Percentiles rank a stretch among this genome's conserved stretches.
Conservation (phyloP, 2,113 vertebrate genomes). For the Echinops telfairi region DNA sequence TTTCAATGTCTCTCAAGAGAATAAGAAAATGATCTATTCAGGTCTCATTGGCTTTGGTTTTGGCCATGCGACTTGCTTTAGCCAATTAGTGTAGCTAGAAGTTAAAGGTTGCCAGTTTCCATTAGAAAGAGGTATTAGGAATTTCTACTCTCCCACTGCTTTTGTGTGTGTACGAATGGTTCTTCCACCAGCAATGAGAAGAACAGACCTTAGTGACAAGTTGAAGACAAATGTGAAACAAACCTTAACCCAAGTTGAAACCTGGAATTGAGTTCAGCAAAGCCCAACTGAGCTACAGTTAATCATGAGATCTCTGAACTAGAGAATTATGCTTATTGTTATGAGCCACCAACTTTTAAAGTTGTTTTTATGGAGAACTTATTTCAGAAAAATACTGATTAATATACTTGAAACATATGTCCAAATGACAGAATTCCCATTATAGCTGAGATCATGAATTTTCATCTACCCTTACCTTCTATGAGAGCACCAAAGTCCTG, state of each 20-base stretch:
- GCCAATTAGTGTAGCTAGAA: conserved; percentile 35
- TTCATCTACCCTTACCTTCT: not conserved
- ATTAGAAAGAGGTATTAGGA: not conserved
- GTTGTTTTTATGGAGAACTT: conserved; percentile 31
- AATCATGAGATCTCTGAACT: conserved; percentile 9
- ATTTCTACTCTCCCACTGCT: not conserved
- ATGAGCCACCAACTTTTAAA: conserved; percentile 29
- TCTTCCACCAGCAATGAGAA: conserved; percentile 19
- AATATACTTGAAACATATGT: not conserved
- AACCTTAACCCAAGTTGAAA: conserved; percentile 16
- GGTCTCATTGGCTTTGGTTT: not conserved
- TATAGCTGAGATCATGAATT: conserved; percentile 9
- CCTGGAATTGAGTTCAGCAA: not conserved
- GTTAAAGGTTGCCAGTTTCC: not conserved
- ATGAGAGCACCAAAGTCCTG: not conserved
- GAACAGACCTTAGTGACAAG: not conserved
- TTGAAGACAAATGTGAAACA: conserved; percentile 22
- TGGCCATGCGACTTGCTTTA: conserved; percentile 37
- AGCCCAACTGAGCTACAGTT: not conserved
- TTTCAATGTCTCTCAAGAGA: conserved; percentile 18
- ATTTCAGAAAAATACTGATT: conserved; percentile 51
- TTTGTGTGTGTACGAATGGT: not conserved
- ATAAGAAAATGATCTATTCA: not conserved
- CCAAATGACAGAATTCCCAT: conserved; percentile 45
- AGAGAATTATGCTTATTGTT: conserved; percentile 36